Evolutionary conservation across 1,140 invertebrate genomes (phyloP).

Genomic region (Chlorops oryzae): DNA sequence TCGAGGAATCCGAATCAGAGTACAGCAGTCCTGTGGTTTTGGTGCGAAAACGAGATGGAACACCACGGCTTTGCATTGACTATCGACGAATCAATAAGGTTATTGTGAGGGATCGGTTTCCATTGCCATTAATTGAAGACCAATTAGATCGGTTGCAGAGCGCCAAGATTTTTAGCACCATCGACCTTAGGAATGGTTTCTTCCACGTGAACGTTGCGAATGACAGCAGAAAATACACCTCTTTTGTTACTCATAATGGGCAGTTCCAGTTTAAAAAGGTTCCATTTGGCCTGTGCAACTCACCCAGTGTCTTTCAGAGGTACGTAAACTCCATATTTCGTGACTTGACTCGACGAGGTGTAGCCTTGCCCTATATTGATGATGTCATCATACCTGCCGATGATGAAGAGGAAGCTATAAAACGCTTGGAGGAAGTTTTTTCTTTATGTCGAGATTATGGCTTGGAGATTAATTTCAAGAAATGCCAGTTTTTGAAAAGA

Average conservation of each 20-base stretch:
- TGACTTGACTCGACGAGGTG: neutral
- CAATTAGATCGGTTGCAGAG: too few species aligned
- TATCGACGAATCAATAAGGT: conserved; percentile 36
- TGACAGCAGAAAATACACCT: neutral
- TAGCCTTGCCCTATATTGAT: neutral
- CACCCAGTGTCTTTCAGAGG: conserved; percentile 1
- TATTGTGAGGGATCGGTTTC: conserved; percentile 41
- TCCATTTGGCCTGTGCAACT: conserved; percentile 8
- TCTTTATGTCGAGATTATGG: neutral
- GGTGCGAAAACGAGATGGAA: conserved; percentile 38
- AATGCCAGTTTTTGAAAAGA: neutral
- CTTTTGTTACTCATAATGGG: neutral
- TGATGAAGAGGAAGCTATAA: neutral
- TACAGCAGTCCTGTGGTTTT: conserved; percentile 42
- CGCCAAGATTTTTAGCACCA: too few species aligned
- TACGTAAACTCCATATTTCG: conserved; percentile 2
- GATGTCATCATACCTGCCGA: neutral
- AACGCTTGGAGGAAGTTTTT: neutral
- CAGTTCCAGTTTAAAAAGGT: conserved; percentile 1
- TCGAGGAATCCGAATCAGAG: conserved; percentile 36
- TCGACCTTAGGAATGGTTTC: too few species aligned
- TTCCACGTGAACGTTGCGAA: too few species aligned
- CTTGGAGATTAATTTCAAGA: conserved; percentile 1
- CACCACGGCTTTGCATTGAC: conserved; percentile 39
- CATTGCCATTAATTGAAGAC: conserved; percentile 39